Conservation (phyloP, 2,888 invertebrate species). For the Hemicrepidius hirtus region DNA sequence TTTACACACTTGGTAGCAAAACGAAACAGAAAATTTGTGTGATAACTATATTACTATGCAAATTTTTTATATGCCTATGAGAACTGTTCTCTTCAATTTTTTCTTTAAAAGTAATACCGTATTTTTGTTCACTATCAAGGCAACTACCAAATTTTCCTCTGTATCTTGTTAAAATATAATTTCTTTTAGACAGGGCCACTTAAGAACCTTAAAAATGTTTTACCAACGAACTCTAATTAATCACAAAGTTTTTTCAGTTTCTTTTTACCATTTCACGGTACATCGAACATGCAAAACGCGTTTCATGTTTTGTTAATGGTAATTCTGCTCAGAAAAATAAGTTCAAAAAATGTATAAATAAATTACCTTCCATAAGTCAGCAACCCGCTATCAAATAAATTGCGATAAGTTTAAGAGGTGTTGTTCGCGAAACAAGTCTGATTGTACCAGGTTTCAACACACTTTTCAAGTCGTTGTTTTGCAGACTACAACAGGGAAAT, state of each 20-base stretch:
- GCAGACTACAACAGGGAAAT: background rate
- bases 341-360: background rate
- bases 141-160: too few species aligned
- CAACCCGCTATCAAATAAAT: slow-evolving; percentile 22
- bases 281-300: slow-evolving; percentile 6
- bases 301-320: slow-evolving; percentile 9
- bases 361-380: slow-evolving; percentile 18
- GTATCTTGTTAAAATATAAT: too few species aligned
- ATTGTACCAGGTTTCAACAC: slow-evolving; percentile 15
- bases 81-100: too few species aligned
- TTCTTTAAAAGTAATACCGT: too few species aligned
- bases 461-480: slow-evolving; percentile 9
- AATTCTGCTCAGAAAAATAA: background rate
- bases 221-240: background rate
- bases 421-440: slow-evolving; percentile 16
- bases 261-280: background rate
- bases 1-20: too few species aligned
- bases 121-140: too few species aligned
- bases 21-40: too few species aligned
- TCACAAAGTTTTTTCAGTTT: background rate
- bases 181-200: background rate
- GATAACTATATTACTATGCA: too few species aligned
- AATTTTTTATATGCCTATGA: too few species aligned
- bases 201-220: background rate
- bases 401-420: slow-evolving; percentile 22